Conservation (phyloP, 2,113 vertebrate species). For the Calidris pygmaea region DNA sequence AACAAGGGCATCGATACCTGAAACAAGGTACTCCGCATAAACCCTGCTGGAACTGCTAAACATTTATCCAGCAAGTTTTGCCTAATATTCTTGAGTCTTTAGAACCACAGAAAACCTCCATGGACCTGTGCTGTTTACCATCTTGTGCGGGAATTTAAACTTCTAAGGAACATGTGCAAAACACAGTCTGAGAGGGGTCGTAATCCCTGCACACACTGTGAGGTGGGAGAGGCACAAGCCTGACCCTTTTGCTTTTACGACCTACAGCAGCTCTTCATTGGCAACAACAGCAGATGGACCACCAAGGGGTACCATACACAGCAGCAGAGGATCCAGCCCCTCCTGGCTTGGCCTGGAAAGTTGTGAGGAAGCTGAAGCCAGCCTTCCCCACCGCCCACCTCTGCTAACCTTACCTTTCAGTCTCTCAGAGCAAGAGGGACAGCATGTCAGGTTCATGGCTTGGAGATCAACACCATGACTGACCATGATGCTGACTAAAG, state of each 20-base stretch:
- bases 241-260: neutral
- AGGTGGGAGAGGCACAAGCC: neutral
- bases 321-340: neutral
- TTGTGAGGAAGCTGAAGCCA: neutral
- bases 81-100: neutral
- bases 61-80: neutral
- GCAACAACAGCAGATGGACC: neutral
- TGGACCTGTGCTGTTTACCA: rapidly evolving
- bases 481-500: neutral
- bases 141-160: neutral
- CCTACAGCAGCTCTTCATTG: neutral
- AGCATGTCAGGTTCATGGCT: neutral
- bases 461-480: neutral
- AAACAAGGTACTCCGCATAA: neutral
- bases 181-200: neutral
- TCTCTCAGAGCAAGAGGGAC: neutral
- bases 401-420: neutral
- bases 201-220: neutral
- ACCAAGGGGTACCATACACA: rapidly evolving
- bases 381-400: neutral
- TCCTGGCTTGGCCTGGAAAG: neutral
- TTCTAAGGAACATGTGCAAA: neutral
- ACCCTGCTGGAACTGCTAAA: neutral
- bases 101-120: neutral
- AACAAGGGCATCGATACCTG: neutral